phyloP scores from a whole-genome alignment of 2,888 invertebrate species.

The Bibio marci region DNA sequence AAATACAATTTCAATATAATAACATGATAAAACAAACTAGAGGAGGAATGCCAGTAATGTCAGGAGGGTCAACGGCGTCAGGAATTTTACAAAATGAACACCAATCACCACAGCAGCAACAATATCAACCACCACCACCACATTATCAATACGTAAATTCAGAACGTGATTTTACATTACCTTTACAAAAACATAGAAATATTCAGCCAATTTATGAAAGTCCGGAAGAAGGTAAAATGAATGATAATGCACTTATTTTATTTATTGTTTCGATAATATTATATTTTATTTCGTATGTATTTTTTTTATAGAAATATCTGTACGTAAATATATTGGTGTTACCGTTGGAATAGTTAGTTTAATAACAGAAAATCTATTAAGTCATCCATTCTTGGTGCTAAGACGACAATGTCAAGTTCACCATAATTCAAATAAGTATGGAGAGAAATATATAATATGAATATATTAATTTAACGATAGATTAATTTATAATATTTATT shows the following conservation, averaged over 20 bases:
- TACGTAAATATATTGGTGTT: slow-evolving; percentile 55
- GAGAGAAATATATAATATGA: too few relatives aligned
- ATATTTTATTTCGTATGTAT: not conserved
- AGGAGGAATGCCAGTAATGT: too few relatives aligned
- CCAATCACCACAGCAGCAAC: too few relatives aligned
- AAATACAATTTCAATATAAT: too few relatives aligned
- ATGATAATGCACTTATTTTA: not conserved
- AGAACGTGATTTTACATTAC: slow-evolving; percentile 24
- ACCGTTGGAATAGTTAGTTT: slow-evolving; percentile 71
- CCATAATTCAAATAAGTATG: slow-evolving; percentile 24
- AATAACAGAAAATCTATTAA: slow-evolving; percentile 74
- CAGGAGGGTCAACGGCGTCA: too few relatives aligned
- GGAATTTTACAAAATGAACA: too few relatives aligned
- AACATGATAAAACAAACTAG: too few relatives aligned
- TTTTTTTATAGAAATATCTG: slow-evolving; percentile 32
- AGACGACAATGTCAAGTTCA: slow-evolving; percentile 85
- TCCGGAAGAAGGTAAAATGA: slow-evolving; percentile 23
- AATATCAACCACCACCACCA: slow-evolving; percentile 1
- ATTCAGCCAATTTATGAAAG: slow-evolving; percentile 23
- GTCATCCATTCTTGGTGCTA: slow-evolving; percentile 86
- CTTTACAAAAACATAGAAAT: slow-evolving; percentile 21
- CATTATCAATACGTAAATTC: slow-evolving; percentile 21
- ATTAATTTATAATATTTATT: too few relatives aligned
- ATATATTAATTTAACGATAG: too few relatives aligned
- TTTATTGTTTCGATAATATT: not conserved